Conservation (phyloP, 2,888 invertebrate genomes). For the Lamellibrachia satsuma region DNA sequence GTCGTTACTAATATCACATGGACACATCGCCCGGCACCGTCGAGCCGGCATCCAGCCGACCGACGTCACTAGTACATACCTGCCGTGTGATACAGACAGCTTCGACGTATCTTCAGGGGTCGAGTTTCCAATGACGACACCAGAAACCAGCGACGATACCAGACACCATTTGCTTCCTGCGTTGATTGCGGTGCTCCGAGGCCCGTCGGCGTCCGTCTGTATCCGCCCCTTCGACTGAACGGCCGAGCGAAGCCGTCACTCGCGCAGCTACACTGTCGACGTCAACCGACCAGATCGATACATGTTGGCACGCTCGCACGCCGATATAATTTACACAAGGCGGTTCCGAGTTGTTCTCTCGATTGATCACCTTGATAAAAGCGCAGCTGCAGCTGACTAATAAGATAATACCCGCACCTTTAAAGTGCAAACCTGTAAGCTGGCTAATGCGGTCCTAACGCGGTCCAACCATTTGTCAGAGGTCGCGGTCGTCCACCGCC, state of each 20-base stretch:
- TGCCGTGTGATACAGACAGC: too few species aligned
- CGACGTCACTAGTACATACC: neutral
- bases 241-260: neutral
- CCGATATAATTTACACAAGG: conserved; percentile 11
- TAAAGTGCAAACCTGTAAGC: neutral
- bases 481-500: neutral
- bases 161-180: neutral
- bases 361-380: conserved; percentile 17
- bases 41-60: neutral
- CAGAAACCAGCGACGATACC: neutral
- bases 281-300: neutral
- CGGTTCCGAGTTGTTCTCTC: neutral
- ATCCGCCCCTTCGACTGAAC: neutral
- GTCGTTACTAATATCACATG: too few species aligned
- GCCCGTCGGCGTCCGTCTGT: neutral
- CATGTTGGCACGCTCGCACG: neutral
- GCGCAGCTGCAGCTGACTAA: neutral
- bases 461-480: neutral
- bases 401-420: conserved; percentile 11
- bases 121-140: neutral
- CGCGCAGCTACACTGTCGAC: neutral
- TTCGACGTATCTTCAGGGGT: neutral
- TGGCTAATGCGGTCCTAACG: neutral
- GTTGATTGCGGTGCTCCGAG: neutral
- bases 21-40: too few species aligned